Evolutionary conservation across 2,113 vertebrate species (phyloP).

Genomic region (Actenoides hombroni): DNA sequence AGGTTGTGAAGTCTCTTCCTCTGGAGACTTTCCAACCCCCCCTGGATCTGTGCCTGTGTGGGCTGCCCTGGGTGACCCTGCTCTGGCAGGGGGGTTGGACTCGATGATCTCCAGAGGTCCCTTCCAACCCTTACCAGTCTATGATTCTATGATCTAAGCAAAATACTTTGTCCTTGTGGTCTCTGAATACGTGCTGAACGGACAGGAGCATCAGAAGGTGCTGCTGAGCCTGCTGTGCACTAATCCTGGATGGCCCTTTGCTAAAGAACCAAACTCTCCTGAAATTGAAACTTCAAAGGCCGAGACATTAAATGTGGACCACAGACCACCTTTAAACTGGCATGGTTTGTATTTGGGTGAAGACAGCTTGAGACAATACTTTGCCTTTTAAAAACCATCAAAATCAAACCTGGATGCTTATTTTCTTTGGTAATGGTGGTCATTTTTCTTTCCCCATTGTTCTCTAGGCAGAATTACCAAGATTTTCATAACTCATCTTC

Average conservation of each 20-base stretch:
- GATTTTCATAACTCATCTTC: conserved; percentile 93
- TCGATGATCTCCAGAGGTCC: too few relatives aligned
- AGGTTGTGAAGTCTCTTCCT: too few relatives aligned
- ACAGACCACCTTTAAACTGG: rapidly evolving
- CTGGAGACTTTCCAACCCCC: too few relatives aligned
- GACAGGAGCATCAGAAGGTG: rapidly evolving
- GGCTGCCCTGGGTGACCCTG: too few relatives aligned
- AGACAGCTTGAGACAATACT: background rate
- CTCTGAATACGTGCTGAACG: rapidly evolving
- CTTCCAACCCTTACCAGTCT: too few relatives aligned
- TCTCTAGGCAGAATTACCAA: conserved; percentile 87
- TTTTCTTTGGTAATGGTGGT: too few relatives aligned
- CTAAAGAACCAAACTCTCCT: rapidly evolving
- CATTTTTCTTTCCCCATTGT: background rate
- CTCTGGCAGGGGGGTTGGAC: too few relatives aligned
- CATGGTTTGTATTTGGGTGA: rapidly evolving
- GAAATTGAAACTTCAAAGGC: too few relatives aligned
- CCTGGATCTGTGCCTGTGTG: too few relatives aligned
- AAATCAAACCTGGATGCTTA: rapidly evolving
- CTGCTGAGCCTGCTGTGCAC: background rate
- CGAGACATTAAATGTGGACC: rapidly evolving
- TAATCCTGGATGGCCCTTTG: background rate
- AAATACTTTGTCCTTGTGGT: rapidly evolving
- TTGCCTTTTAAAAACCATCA: too few relatives aligned
- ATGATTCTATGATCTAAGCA: too few relatives aligned